Percentiles rank a stretch among this genome's conserved stretches.
phyloP scores from a whole-genome alignment of 2,888 invertebrate species.

The Unio pictorum region DNA sequence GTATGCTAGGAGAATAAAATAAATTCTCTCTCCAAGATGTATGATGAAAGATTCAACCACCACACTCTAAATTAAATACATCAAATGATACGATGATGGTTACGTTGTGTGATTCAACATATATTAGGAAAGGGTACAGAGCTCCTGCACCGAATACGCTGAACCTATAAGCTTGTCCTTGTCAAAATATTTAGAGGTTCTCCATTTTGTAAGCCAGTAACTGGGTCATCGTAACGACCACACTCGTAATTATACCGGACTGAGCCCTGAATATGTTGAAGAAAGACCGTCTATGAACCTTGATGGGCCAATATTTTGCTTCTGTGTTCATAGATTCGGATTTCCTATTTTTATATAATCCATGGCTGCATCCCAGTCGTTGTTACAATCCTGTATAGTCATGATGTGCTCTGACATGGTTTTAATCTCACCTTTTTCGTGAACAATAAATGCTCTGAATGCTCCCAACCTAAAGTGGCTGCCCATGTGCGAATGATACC shows the following conservation, averaged over 20 bases:
- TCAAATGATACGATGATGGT: conserved; percentile 43
- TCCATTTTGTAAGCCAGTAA: conserved; percentile 1
- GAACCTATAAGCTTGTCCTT: conserved; percentile 27
- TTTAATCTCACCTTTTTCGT: conserved; percentile 11
- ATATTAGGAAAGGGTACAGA: conserved; percentile 31
- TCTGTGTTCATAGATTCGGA: conserved; percentile 19
- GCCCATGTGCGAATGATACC: conserved; percentile 49
- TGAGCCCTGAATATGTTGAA: conserved; percentile 21
- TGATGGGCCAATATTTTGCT: conserved; percentile 4
- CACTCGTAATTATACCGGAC: conserved; percentile 41
- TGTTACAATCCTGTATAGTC: conserved; percentile 38
- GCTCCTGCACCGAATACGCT: conserved; percentile 41
- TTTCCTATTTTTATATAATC: conserved; percentile 14
- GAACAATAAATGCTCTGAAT: conserved; percentile 46
- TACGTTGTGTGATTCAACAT: conserved; percentile 42
- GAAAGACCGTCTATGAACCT: conserved; percentile 8
- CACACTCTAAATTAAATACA: conserved; percentile 17
- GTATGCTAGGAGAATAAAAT: conserved; percentile 45
- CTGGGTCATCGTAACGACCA: conserved; percentile 25
- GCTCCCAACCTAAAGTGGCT: conserved; percentile 40
- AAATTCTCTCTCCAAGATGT: conserved; percentile 49
- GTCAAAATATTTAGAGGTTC: conserved; percentile 15
- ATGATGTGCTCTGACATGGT: conserved; percentile 20
- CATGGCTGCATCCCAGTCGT: conserved; percentile 28
- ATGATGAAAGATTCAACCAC: conserved; percentile 42